Percentiles rank a stretch among this genome's conserved stretches.
Conservation (phyloP, 2,113 vertebrate genomes). For the Noctilio leporinus region DNA sequence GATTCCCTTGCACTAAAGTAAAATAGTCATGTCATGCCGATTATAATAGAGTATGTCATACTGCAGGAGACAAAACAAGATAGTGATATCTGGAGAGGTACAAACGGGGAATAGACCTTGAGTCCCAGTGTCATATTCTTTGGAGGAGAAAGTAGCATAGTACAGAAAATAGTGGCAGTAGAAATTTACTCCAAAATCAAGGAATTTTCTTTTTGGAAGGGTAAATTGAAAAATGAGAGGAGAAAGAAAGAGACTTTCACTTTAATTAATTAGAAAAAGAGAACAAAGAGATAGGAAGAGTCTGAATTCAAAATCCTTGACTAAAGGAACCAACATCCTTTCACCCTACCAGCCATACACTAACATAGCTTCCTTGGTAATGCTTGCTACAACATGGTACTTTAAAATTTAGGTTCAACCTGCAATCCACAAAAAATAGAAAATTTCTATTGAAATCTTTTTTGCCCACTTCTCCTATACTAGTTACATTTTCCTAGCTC, state of each 20-base stretch:
- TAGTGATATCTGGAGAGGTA: neutral
- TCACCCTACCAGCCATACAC: neutral
- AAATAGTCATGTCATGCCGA: neutral
- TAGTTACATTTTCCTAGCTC: neutral
- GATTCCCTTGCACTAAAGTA: constrained; percentile 9
- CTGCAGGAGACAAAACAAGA: neutral
- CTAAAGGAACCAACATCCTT: neutral
- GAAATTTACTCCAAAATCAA: neutral
- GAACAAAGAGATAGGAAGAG: neutral
- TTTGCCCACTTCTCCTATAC: neutral
- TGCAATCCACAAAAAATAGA: neutral
- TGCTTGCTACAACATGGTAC: neutral
- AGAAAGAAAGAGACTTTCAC: neutral
- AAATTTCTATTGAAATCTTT: neutral
- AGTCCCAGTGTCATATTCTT: neutral
- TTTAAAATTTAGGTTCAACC: neutral
- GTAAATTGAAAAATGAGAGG: neutral
- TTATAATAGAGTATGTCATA: neutral
- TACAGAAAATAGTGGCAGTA: neutral
- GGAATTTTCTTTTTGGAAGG: neutral
- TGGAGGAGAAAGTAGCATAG: neutral
- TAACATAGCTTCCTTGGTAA: neutral
- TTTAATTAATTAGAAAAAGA: neutral
- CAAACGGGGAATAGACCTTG: neutral
- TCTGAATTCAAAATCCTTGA: neutral